These are phyloP conservation scores for Drosophila tanythrix DNA, from an alignment of 2,888 invertebrate genomes.

Conservation along the genomic window DNA sequence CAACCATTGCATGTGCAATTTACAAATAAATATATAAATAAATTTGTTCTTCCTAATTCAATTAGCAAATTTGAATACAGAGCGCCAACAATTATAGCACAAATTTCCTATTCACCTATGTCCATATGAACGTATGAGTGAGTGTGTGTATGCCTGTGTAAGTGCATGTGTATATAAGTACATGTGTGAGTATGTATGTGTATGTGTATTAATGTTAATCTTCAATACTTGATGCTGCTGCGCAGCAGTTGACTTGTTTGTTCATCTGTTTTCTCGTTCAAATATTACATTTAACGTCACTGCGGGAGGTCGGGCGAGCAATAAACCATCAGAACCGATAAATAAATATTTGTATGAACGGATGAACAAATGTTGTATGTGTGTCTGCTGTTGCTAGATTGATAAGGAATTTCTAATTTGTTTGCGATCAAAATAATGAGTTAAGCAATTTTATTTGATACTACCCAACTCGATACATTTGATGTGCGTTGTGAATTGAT, in stretches of 20 bases:
- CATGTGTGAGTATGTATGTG: too few relatives aligned
- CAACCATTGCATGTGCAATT: constrained; percentile 26
- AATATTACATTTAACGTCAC: constrained; percentile 28
- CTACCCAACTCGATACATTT: not conserved
- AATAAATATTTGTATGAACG: constrained; percentile 3
- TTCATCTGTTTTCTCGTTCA: not conserved
- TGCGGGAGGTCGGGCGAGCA: not conserved
- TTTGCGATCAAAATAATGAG: not conserved
- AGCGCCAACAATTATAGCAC: constrained; percentile 3
- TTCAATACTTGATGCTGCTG: not conserved
- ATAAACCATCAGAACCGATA: constrained; percentile 6
- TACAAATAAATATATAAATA: not conserved
- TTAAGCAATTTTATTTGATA: not conserved
- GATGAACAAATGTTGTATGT: not conserved
- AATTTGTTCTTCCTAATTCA: constrained; percentile 42
- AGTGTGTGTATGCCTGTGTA: not conserved
- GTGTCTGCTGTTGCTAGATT: not conserved
- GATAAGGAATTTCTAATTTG: not conserved
- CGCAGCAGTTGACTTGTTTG: constrained; percentile 10
- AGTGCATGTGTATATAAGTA: too few relatives aligned
- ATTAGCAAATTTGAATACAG: constrained; percentile 44
- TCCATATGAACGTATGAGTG: not conserved
- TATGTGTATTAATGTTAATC: constrained; percentile 5
- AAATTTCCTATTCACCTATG: not conserved
- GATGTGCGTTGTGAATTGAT: constrained; percentile 15